These are phyloP conservation scores for Gymnorhina tibicen DNA, from an alignment of 2,113 vertebrate species.

Conservation along the genomic window DNA sequence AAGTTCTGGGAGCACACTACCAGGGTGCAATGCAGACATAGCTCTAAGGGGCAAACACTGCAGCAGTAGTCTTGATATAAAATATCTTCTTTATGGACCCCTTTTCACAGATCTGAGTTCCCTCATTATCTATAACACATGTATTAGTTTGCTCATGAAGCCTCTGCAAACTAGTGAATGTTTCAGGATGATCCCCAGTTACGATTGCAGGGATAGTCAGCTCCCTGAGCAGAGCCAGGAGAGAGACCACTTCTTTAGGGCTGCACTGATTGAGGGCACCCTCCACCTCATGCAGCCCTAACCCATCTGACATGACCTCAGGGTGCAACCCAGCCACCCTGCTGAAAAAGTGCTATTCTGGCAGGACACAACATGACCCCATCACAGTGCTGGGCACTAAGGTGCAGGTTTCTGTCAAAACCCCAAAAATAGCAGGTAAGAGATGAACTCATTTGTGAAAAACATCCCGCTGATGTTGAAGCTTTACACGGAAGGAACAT, in stretches of 20 bases:
- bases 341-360: background rate
- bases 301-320: background rate
- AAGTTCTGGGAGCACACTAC: background rate
- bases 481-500: background rate
- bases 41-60: background rate
- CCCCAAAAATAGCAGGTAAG: background rate
- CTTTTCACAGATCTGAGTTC: background rate
- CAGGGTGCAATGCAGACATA: background rate
- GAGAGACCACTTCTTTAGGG: background rate
- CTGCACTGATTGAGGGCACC: background rate
- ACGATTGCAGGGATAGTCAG: fast-evolving
- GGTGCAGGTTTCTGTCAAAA: background rate
- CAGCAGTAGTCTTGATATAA: background rate
- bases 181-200: background rate
- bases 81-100: background rate
- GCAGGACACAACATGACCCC: fast-evolving
- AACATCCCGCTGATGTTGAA: fast-evolving
- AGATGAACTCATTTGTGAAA: background rate
- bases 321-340: background rate
- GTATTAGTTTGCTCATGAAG: background rate
- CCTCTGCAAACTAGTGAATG: background rate
- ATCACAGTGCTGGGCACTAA: background rate
- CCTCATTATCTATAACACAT: background rate
- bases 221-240: background rate
- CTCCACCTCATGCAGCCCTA: background rate